Evolutionary conservation across 2,113 vertebrate species (phyloP).

Genomic region (Calcarius ornatus): DNA sequence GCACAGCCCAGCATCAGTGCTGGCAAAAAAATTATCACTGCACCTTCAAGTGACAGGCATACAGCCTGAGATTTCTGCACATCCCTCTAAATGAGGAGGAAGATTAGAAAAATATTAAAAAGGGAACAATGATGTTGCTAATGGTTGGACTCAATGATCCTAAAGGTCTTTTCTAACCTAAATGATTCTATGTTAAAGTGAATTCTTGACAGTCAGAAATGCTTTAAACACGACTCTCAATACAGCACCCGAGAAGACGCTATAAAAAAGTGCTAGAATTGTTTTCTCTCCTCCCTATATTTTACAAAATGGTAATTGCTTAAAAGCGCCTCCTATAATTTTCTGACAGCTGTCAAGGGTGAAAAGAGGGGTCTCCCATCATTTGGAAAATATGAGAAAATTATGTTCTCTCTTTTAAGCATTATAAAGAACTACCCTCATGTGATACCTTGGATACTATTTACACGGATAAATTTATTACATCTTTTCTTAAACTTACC

Average conservation of each 20-base stretch:
- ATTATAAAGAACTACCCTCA: not conserved
- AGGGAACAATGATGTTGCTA: not conserved
- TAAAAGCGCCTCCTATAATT: not conserved
- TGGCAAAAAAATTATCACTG: not conserved
- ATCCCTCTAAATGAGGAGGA: not conserved
- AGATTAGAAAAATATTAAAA: not conserved
- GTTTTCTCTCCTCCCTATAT: not conserved
- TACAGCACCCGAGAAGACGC: not conserved
- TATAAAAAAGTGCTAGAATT: not conserved
- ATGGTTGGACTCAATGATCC: not conserved
- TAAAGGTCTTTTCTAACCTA: not conserved
- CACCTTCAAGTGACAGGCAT: not conserved
- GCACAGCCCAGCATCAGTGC: not conserved
- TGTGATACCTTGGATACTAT: not conserved
- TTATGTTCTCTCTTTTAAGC: not conserved
- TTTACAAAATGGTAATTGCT: not conserved
- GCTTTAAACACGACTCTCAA: not conserved
- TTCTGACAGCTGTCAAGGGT: not conserved
- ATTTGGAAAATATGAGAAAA: not conserved
- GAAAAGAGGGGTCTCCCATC: not conserved
- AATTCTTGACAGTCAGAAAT: conserved; percentile 23
- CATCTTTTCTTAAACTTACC: not conserved
- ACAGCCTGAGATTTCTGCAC: not conserved
- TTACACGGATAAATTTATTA: not conserved
- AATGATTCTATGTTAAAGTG: not conserved